phyloP scores from a whole-genome alignment of 1,140 invertebrate species.

The Zeugodacus cucurbitae region DNA sequence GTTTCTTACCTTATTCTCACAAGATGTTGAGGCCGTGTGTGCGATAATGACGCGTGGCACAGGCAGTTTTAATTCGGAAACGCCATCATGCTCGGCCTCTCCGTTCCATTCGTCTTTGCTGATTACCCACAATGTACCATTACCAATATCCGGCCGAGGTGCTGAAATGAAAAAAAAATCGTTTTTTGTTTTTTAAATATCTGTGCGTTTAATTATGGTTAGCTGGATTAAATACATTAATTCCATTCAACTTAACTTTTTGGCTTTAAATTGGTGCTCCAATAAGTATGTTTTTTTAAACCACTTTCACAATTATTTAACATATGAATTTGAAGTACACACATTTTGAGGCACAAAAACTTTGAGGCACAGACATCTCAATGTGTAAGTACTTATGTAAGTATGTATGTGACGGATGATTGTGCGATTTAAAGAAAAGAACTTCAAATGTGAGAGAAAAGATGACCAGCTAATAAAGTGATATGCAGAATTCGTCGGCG shows the following conservation, averaged over 20 bases:
- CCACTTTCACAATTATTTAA: constrained; percentile 27
- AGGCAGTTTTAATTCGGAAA: constrained; percentile 66
- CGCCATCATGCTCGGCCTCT: constrained; percentile 65
- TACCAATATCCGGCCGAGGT: constrained; percentile 14
- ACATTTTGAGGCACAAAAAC: not conserved
- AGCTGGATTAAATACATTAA: constrained; percentile 45
- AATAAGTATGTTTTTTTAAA: not conserved
- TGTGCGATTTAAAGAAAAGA: not conserved
- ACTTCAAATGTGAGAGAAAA: not conserved
- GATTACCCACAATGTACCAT: constrained; percentile 48
- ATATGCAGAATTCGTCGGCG: too few relatives aligned
- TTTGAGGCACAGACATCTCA: too few relatives aligned
- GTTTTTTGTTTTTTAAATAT: not conserved
- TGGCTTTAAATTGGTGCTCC: constrained; percentile 1
- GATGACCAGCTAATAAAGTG: too few relatives aligned
- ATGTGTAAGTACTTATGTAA: not conserved
- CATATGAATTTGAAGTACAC: not conserved
- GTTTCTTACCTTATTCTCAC: constrained; percentile 63
- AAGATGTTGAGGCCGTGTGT: constrained; percentile 68
- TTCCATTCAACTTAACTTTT: constrained; percentile 64
- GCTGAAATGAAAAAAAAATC: not conserved
- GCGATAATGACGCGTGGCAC: constrained; percentile 69
- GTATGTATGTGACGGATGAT: not conserved
- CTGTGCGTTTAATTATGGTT: not conserved
- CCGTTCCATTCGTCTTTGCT: constrained; percentile 70